These are phyloP conservation scores for Sebastolobus altivelis DNA, from an alignment of 2,797 vertebrate species.

Conservation along the genomic window DNA sequence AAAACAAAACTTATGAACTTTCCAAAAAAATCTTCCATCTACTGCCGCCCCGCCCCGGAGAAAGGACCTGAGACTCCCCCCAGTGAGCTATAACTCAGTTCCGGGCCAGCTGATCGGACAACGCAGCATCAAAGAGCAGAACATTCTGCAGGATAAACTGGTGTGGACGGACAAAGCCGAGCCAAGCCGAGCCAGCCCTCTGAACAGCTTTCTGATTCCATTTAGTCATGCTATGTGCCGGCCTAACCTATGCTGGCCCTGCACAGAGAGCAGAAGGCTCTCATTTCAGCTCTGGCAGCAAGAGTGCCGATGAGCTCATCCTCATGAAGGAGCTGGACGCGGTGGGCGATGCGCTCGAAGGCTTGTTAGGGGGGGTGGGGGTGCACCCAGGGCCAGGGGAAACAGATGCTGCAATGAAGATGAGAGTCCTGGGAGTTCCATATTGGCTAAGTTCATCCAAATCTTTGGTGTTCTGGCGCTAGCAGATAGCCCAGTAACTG, in stretches of 20 bases:
- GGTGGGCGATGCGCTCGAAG: constrained; percentile 75
- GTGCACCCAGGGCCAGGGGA: constrained; percentile 56
- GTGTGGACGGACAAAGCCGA: constrained; percentile 31
- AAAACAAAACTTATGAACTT: constrained; percentile 72
- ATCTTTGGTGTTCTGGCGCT: constrained; percentile 63
- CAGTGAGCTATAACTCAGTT: constrained; percentile 30
- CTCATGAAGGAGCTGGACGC: constrained; percentile 76
- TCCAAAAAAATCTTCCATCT: constrained; percentile 52
- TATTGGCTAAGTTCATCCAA: constrained; percentile 55
- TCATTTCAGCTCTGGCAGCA: constrained; percentile 82
- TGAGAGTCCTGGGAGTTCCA: constrained; percentile 65
- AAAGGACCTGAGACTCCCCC: constrained; percentile 25
- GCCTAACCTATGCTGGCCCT: constrained; percentile 77
- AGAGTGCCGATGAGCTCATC: constrained; percentile 84
- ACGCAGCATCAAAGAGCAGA: constrained; percentile 31
- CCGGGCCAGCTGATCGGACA: constrained; percentile 26
- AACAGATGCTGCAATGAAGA: constrained; percentile 78
- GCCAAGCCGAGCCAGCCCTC: constrained; percentile 45
- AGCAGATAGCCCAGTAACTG: constrained; percentile 42
- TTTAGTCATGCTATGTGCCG: constrained; percentile 81
- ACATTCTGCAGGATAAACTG: constrained; percentile 32
- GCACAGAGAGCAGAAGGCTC: constrained; percentile 79
- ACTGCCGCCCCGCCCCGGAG: constrained; percentile 25
- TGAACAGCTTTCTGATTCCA: constrained; percentile 78
- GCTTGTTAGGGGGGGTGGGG: constrained; percentile 59